phyloP scores from a whole-genome alignment of 2,797 vertebrate species.

The Muraenolepis orangiensis region DNA sequence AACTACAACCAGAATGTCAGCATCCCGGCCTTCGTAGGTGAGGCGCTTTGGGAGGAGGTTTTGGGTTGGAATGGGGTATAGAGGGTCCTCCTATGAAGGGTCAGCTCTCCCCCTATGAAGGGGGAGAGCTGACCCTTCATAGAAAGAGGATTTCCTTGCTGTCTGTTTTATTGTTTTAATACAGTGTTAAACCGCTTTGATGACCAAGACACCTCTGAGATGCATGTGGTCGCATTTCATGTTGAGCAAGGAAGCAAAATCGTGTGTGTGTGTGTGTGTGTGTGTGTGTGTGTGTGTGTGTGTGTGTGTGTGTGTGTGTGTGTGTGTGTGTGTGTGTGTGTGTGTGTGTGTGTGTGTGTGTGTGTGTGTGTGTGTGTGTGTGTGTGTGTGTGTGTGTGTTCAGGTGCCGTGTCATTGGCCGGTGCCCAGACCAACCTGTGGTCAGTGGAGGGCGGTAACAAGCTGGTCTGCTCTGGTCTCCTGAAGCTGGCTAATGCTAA shows the following conservation, averaged over 20 bases:
- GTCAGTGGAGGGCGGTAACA: constrained; percentile 97
- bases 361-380: neutral
- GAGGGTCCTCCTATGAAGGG: constrained; percentile 2
- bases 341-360: no score
- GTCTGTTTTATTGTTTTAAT: neutral
- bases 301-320: no score
- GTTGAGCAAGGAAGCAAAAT: no score
- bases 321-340: no score
- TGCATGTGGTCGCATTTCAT: no score
- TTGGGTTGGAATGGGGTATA: neutral
- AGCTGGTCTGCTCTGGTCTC: constrained; percentile 88
- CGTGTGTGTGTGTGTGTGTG: no score
- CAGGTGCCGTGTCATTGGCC: constrained; percentile 92
- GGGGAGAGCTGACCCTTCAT: no score
- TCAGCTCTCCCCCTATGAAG: no score
- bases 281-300: no score
- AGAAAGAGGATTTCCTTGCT: no score
- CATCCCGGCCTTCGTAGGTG: constrained; percentile 95
- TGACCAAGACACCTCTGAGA: no score
- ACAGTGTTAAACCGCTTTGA: neutral
- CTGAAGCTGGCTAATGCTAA: constrained; percentile 89
- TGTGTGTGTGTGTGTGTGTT: neutral
- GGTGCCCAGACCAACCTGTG: constrained; percentile 92
- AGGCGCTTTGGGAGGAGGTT: constrained; percentile 35
- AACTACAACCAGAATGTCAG: constrained; percentile 92